Evolutionary conservation across 2,888 invertebrate species (phyloP).

Genomic region (Petrolisthes manimaculis): DNA sequence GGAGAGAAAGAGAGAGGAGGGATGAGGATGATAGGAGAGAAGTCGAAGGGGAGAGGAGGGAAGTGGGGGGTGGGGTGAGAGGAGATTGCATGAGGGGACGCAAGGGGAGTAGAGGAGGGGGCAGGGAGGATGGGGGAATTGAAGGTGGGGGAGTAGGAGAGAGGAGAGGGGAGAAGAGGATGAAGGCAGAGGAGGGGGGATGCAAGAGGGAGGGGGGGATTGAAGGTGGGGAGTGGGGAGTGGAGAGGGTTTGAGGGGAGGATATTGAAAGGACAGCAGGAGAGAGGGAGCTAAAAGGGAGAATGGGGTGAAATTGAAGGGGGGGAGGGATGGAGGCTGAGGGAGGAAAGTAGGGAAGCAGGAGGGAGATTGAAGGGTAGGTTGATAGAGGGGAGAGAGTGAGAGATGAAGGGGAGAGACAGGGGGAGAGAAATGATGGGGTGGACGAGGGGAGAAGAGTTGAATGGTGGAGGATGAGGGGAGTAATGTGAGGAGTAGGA

Average conservation of each 20-base stretch:
- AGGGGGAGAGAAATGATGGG: not conserved
- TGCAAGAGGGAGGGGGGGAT: slow-evolving; percentile 17
- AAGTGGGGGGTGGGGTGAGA: not conserved
- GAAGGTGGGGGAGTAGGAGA: not conserved
- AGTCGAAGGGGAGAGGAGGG: not conserved
- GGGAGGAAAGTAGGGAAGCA: slow-evolving; percentile 24
- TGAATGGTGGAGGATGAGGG: not conserved
- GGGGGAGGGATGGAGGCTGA: slow-evolving; percentile 5
- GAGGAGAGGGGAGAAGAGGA: not conserved
- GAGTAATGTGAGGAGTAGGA: not conserved
- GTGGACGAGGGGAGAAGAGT: not conserved
- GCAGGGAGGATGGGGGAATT: not conserved
- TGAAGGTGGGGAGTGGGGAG: slow-evolving; percentile 21
- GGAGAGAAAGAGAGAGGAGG: not conserved
- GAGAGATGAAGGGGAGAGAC: not conserved
- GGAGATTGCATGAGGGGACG: not conserved
- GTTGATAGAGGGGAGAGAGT: not conserved
- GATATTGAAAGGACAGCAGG: not conserved
- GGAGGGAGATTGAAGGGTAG: not conserved
- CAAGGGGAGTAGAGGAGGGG: not conserved
- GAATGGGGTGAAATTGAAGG: not conserved
- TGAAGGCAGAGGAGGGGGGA: not conserved
- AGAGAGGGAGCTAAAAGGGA: not conserved
- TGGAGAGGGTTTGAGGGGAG: not conserved
- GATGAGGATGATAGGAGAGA: not conserved